A percentile compares a stretch with the other conserved stretches of the same genome.
Conservation (phyloP, 2,888 invertebrate species). For the Acrobasis repandana region DNA sequence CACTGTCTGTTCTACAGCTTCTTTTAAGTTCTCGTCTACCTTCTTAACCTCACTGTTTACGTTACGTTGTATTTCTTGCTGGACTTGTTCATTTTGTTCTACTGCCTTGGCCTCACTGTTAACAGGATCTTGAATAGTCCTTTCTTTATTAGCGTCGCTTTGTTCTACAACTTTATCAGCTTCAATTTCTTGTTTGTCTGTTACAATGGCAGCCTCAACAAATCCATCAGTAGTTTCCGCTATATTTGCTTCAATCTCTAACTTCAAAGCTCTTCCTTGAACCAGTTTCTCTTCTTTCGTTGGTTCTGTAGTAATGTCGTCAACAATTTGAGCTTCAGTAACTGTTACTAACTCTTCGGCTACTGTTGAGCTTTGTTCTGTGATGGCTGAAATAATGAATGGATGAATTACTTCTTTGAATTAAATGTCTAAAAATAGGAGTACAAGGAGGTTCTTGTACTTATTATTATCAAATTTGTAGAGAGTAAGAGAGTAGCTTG, state of each 20-base stretch:
- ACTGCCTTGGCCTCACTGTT: neutral
- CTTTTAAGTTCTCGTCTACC: neutral
- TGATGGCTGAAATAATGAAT: slow-evolving; percentile 11
- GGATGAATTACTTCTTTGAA: neutral
- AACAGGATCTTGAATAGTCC: neutral
- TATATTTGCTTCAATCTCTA: slow-evolving; percentile 31
- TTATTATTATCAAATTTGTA: too few relatives aligned
- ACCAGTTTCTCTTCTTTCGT: slow-evolving; percentile 23
- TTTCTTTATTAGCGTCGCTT: slow-evolving; percentile 3
- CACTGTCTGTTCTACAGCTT: slow-evolving; percentile 26
- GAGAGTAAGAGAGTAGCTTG: too few relatives aligned
- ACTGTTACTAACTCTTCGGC: slow-evolving; percentile 31
- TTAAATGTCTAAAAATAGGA: neutral
- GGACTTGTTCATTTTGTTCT: neutral
- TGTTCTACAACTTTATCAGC: slow-evolving; percentile 10
- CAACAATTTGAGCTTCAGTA: slow-evolving; percentile 25
- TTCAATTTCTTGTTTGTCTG: slow-evolving; percentile 17
- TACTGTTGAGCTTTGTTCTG: slow-evolving; percentile 1
- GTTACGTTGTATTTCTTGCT: neutral
- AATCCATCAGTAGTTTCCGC: slow-evolving; percentile 25
- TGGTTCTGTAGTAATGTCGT: slow-evolving; percentile 28
- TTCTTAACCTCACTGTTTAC: neutral
- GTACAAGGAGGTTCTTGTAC: too few relatives aligned
- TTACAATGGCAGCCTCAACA: slow-evolving; percentile 26
- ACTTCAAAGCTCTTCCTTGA: slow-evolving; percentile 30